A percentile compares a stretch with the other conserved stretches of the same genome.
These are phyloP conservation scores for Episyrphus balteatus DNA, from an alignment of 1,140 invertebrate genomes.

Conservation along the genomic window DNA sequence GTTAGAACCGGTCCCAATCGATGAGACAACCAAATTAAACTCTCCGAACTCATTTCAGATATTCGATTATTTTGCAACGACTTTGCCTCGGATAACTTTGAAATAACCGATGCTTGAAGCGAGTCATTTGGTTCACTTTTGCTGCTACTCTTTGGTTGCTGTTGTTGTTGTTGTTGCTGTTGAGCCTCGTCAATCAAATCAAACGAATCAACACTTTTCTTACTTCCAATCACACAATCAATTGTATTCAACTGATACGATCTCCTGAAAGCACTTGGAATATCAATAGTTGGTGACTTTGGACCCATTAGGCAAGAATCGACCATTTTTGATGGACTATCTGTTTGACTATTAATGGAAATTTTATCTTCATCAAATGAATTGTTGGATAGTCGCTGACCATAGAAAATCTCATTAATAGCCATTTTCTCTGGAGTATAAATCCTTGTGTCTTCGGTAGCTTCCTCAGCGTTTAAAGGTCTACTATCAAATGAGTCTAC, in stretches of 20 bases:
- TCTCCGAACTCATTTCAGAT: slow-evolving; percentile 83
- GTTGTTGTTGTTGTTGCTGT: slow-evolving; percentile 8
- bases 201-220: slow-evolving; percentile 39
- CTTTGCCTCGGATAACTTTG: slow-evolving; percentile 23
- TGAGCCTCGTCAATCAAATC: slow-evolving; percentile 26
- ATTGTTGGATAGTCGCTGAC: slow-evolving; percentile 17
- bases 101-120: slow-evolving; percentile 29
- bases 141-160: not conserved
- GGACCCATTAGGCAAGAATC: slow-evolving; percentile 17
- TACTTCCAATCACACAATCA: slow-evolving; percentile 49
- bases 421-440: slow-evolving; percentile 24
- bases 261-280: slow-evolving; percentile 39
- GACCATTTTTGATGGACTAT: slow-evolving; percentile 17
- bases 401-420: slow-evolving; percentile 29
- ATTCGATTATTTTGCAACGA: slow-evolving; percentile 47
- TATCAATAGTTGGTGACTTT: slow-evolving; percentile 49
- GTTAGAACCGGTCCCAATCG: slow-evolving; percentile 90
- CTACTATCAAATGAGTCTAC: slow-evolving; percentile 37
- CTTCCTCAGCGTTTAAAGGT: slow-evolving; percentile 37
- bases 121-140: slow-evolving; percentile 18
- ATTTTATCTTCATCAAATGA: slow-evolving; percentile 28
- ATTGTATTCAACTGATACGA: slow-evolving; percentile 45
- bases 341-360: slow-evolving; percentile 14
- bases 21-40: slow-evolving; percentile 83
- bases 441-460: slow-evolving; percentile 28